Percentiles rank a stretch among this genome's conserved stretches.
phyloP scores from a whole-genome alignment of 2,113 vertebrate species.

The Orcinus orca region DNA sequence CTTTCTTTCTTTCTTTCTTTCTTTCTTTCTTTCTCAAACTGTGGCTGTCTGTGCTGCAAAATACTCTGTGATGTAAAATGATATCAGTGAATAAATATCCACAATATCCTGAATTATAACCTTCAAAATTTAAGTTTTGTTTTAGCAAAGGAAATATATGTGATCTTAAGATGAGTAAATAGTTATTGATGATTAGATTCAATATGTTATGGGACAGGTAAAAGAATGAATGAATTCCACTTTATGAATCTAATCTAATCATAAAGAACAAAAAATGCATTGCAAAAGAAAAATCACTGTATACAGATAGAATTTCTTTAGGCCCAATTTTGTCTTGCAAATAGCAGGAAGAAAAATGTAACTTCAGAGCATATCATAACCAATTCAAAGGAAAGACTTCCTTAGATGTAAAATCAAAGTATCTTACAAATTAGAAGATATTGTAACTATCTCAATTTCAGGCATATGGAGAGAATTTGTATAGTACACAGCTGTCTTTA shows the following conservation, averaged over 20 bases:
- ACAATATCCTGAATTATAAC: constrained; percentile 73
- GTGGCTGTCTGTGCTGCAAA: constrained; percentile 67
- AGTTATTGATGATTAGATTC: constrained; percentile 73
- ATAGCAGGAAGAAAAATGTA: constrained; percentile 66
- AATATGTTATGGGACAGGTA: constrained; percentile 68
- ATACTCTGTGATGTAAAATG: constrained; percentile 73
- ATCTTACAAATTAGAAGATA: constrained; percentile 73
- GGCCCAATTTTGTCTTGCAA: constrained; percentile 63
- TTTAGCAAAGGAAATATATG: constrained; percentile 39
- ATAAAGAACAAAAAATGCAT: constrained; percentile 66
- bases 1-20: background rate
- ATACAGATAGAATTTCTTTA: constrained; percentile 64
- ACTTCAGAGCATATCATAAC: constrained; percentile 42
- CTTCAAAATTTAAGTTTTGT: constrained; percentile 66
- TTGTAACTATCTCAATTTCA: constrained; percentile 69
- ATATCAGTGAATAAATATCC: constrained; percentile 76
- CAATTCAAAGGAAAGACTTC: constrained; percentile 54
- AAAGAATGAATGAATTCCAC: constrained; percentile 70
- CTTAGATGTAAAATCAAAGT: constrained; percentile 61
- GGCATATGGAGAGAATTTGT: constrained; percentile 43
- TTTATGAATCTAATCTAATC: constrained; percentile 72
- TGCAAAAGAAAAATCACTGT: background rate
- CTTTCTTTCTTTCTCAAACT: constrained; percentile 64
- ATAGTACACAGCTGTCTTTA: constrained; percentile 1
- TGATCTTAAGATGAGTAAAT: constrained; percentile 73